Conservation (phyloP, 1,140 invertebrate genomes). For the Palaemon carinicauda region DNA sequence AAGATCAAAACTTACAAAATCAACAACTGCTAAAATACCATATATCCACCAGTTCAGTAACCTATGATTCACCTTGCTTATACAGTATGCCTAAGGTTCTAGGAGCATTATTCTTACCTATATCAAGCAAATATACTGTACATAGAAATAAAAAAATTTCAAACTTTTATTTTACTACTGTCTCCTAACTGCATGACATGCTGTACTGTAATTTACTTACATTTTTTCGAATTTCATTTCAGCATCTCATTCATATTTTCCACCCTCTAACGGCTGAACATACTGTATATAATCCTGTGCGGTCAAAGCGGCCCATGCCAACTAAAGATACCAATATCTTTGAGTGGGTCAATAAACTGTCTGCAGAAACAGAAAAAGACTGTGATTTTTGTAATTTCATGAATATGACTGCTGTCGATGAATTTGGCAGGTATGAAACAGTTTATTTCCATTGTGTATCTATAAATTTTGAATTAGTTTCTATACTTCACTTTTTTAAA, state of each 20-base stretch:
- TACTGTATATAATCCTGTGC: conserved; percentile 62
- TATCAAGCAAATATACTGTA: background rate
- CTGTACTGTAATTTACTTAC: background rate
- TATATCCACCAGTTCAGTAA: too few species aligned
- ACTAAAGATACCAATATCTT: background rate
- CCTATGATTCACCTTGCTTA: too few species aligned
- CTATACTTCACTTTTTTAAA: background rate
- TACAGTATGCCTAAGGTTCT: too few species aligned
- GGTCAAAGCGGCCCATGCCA: conserved; percentile 63
- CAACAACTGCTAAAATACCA: too few species aligned
- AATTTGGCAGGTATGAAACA: conserved; percentile 25
- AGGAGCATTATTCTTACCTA: too few species aligned
- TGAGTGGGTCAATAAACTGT: conserved; percentile 21
- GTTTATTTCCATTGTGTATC: background rate
- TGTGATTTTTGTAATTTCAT: conserved; percentile 36
- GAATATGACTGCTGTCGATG: conserved; percentile 29
- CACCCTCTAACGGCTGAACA: conserved; percentile 25
- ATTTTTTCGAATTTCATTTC: background rate
- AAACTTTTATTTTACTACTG: background rate
- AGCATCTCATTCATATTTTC: conserved; percentile 32
- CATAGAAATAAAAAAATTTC: too few species aligned
- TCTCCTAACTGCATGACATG: background rate
- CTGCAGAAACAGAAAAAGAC: background rate
- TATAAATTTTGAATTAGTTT: background rate
- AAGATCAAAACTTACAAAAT: too few species aligned